Evolutionary conservation across 1,140 invertebrate genomes (phyloP).

Genomic region (Neuroterus valhalla): DNA sequence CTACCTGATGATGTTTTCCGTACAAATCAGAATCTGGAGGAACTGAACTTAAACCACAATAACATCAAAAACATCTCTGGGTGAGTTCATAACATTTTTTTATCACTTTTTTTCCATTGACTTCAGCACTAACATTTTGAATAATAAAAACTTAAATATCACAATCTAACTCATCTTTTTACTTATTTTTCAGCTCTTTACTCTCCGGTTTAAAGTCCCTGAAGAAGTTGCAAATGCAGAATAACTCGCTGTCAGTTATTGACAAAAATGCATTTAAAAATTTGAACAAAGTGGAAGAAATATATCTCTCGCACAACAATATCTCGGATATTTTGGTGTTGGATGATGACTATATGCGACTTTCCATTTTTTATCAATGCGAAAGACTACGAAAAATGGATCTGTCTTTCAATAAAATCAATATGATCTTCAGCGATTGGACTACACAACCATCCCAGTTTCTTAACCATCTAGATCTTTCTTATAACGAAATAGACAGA

Average conservation of each 20-base stretch:
- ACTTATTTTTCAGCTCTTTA: conserved; percentile 58
- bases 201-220: conserved; percentile 59
- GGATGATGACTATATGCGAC: conserved; percentile 34
- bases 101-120: no score
- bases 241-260: conserved; percentile 68
- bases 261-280: conserved; percentile 65
- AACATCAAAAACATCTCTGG: conserved; percentile 73
- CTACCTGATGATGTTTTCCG: conserved; percentile 77
- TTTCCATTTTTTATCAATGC: conserved; percentile 75
- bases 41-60: conserved; percentile 77
- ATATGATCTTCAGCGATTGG: conserved; percentile 78
- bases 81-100: conserved; percentile 70
- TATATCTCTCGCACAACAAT: conserved; percentile 75
- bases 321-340: conserved; percentile 65
- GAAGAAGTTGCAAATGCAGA: conserved; percentile 68
- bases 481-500: conserved; percentile 74
- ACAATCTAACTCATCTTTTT: conserved; percentile 3
- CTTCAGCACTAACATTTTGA: no score
- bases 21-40: conserved; percentile 72
- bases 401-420: conserved; percentile 79
- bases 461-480: conserved; percentile 68
- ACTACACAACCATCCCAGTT: conserved; percentile 50
- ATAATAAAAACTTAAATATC: no score
- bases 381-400: conserved; percentile 76
- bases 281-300: conserved; percentile 66